phyloP scores from a whole-genome alignment of 2,113 vertebrate species.

The Lagopus leucura region DNA sequence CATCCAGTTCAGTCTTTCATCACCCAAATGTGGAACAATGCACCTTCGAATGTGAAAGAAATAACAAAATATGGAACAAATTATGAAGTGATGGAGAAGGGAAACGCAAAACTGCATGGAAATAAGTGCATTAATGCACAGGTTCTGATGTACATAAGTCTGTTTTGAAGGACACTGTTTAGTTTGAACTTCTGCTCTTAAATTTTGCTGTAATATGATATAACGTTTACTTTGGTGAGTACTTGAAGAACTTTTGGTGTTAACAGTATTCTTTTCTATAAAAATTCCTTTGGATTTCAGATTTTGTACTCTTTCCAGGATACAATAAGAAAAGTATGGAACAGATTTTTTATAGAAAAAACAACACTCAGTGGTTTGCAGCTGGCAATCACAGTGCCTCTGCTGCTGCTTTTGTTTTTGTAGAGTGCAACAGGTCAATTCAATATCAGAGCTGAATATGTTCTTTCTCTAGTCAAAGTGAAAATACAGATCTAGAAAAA shows the following conservation, averaged over 20 bases:
- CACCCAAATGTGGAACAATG: constrained; percentile 47
- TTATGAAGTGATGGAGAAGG: constrained; percentile 65
- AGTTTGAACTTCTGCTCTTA: constrained; percentile 66
- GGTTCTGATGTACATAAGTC: constrained; percentile 26
- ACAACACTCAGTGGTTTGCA: constrained; percentile 54
- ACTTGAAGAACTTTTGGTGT: constrained; percentile 56
- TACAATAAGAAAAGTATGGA: constrained; percentile 72
- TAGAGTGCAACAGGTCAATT: constrained; percentile 23
- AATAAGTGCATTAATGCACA: constrained; percentile 63
- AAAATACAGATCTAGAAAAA: neutral
- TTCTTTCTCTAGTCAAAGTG: neutral
- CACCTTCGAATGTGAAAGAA: constrained; percentile 56
- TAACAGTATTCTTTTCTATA: constrained; percentile 64
- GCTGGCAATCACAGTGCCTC: constrained; percentile 46
- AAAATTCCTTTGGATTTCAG: constrained; percentile 64
- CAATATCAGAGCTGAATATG: neutral
- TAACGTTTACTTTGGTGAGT: constrained; percentile 49
- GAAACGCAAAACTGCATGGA: constrained; percentile 58
- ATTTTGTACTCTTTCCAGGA: constrained; percentile 72
- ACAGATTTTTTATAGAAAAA: constrained; percentile 65
- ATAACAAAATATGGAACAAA: constrained; percentile 74
- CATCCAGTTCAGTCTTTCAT: constrained; percentile 51
- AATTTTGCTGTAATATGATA: constrained; percentile 58
- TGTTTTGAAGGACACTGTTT: constrained; percentile 64
- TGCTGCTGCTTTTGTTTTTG: constrained; percentile 28